phyloP scores from a whole-genome alignment of 1,140 invertebrate species.

The Drosophila truncata region DNA sequence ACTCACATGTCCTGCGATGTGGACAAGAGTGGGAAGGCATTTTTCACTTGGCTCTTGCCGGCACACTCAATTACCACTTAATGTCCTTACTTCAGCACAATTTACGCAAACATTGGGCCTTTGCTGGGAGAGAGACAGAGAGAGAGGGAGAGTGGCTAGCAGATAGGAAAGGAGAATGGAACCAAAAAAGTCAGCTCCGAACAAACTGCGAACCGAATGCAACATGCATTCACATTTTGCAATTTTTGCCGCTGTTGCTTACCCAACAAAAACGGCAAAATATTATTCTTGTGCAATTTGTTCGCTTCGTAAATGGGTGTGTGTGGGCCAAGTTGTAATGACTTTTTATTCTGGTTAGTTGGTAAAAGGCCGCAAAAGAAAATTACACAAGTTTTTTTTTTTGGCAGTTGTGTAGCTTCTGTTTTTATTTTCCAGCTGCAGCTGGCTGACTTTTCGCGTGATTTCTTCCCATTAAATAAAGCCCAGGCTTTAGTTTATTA shows the following conservation, averaged over 20 bases:
- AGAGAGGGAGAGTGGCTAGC: not conserved
- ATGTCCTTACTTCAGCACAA: conserved; percentile 76
- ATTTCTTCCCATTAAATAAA: conserved; percentile 18
- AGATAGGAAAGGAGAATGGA: not conserved
- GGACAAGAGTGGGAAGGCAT: conserved; percentile 33
- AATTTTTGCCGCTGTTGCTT: conserved; percentile 25
- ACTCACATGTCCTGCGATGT: conserved; percentile 29
- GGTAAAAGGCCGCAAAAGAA: conserved; percentile 23
- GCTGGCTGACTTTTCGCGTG: conserved; percentile 16
- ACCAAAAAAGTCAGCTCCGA: conserved; percentile 1
- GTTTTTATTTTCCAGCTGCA: conserved; percentile 26
- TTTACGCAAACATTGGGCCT: conserved; percentile 68
- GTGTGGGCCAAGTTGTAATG: conserved; percentile 60
- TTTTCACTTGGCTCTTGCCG: conserved; percentile 54
- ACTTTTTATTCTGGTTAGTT: conserved; percentile 49
- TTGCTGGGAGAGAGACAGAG: conserved; percentile 3
- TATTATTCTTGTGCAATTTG: conserved; percentile 48
- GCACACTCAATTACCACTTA: conserved; percentile 76
- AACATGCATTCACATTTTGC: conserved; percentile 49
- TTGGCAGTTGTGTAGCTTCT: conserved; percentile 24
- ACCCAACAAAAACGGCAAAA: conserved; percentile 27
- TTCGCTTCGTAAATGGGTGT: not conserved
- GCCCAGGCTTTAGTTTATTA: not conserved
- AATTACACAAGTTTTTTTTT: conserved; percentile 54
- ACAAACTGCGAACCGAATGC: conserved; percentile 12